These are phyloP conservation scores for Morpho helenor DNA, from an alignment of 2,888 invertebrate species.

Conservation along the genomic window DNA sequence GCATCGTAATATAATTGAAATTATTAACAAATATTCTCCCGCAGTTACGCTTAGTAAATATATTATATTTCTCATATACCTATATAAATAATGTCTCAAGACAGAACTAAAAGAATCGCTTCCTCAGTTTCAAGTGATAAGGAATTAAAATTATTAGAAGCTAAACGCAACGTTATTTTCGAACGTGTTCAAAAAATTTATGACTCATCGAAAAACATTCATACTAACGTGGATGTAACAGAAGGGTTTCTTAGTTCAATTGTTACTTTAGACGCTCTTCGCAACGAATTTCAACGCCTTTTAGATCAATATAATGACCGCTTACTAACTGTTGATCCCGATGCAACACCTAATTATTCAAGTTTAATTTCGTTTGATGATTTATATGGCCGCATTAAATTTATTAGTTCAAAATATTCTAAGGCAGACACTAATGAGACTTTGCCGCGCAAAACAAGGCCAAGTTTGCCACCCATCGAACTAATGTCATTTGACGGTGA, in stretches of 20 bases:
- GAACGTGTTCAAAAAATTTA: background rate
- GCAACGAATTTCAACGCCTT: background rate
- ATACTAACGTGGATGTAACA: background rate
- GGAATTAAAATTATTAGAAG: background rate
- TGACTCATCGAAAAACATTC: background rate
- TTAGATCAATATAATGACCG: background rate
- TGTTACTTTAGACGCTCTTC: background rate
- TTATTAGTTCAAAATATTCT: background rate
- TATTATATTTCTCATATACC: background rate
- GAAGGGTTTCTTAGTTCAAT: background rate
- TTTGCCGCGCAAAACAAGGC: background rate
- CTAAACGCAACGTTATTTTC: background rate
- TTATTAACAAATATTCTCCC: background rate
- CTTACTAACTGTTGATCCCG: background rate
- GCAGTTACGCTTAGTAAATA: too few species aligned
- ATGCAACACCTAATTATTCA: background rate
- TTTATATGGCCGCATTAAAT: background rate
- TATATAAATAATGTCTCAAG: background rate
- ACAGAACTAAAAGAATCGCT: background rate
- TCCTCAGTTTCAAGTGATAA: background rate
- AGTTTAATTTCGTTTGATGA: background rate
- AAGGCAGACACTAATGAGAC: background rate
- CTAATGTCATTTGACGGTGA: conserved; percentile 17
- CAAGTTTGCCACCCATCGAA: conserved; percentile 1
- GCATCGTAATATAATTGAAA: background rate